Evolutionary conservation across 2,113 vertebrate species (phyloP).

Genomic region (Lycocorax pyrrhopterus): DNA sequence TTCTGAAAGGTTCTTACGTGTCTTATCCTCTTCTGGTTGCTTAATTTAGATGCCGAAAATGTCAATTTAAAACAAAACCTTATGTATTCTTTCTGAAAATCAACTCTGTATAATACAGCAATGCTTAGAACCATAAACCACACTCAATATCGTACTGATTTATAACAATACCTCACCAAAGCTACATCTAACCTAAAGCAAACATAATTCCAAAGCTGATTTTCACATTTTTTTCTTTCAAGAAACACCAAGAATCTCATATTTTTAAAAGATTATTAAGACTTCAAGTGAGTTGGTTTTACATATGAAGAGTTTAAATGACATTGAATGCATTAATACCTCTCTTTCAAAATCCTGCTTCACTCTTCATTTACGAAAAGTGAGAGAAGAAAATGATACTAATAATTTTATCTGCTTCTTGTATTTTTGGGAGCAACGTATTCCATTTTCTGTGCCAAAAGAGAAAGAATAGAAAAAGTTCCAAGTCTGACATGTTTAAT

Average conservation of each 20-base stretch:
- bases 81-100: not conserved
- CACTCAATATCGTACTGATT: not conserved
- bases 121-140: not conserved
- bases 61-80: not conserved
- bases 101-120: not conserved
- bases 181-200: not conserved
- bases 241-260: not conserved
- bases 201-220: not conserved
- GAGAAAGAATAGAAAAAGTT: not conserved
- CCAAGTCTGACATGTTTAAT: not conserved
- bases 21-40: not conserved
- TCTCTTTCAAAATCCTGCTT: not conserved
- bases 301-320: not conserved
- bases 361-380: accelerated
- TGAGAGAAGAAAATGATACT: not conserved
- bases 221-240: not conserved
- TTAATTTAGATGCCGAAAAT: not conserved
- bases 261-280: not conserved
- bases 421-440: not conserved
- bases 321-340: not conserved
- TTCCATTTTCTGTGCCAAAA: not conserved
- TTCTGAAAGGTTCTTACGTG: not conserved
- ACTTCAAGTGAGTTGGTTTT: not conserved
- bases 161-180: not conserved
- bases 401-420: not conserved